Conservation (phyloP, 2,113 vertebrate species). For the Gracilinanus agilis region DNA sequence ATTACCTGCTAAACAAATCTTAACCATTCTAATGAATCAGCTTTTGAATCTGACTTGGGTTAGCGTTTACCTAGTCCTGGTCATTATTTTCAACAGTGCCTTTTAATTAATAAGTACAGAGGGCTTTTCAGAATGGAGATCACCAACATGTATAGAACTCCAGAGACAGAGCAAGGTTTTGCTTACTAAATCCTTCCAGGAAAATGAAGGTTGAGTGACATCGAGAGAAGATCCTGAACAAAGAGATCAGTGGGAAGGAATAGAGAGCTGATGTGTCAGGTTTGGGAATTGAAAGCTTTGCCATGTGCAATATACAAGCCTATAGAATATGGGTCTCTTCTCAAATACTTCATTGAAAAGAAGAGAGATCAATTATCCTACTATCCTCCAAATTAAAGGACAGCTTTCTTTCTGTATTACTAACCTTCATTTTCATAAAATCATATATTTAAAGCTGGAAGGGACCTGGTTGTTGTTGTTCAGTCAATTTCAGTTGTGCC, state of each 20-base stretch:
- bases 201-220: neutral
- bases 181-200: neutral
- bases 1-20: neutral
- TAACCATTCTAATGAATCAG: slow-evolving; percentile 2
- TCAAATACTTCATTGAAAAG: neutral
- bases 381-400: neutral
- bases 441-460: neutral
- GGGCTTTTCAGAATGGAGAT: slow-evolving; percentile 46
- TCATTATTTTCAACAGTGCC: neutral
- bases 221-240: slow-evolving; percentile 5
- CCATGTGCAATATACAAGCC: neutral
- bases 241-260: neutral
- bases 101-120: slow-evolving; percentile 21
- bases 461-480: neutral
- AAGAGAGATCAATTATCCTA: neutral
- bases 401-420: neutral
- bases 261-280: neutral
- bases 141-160: neutral
- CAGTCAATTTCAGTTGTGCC: too few relatives aligned
- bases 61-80: slow-evolving; percentile 1
- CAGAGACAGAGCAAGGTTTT: slow-evolving; percentile 8
- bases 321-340: neutral
- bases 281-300: slow-evolving; percentile 33
- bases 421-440: neutral
- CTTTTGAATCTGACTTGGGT: neutral